A percentile compares a stretch with the other conserved stretches of the same genome.
Evolutionary conservation across 1,140 invertebrate species (phyloP).

Genomic region (Brachionus sp.): DNA sequence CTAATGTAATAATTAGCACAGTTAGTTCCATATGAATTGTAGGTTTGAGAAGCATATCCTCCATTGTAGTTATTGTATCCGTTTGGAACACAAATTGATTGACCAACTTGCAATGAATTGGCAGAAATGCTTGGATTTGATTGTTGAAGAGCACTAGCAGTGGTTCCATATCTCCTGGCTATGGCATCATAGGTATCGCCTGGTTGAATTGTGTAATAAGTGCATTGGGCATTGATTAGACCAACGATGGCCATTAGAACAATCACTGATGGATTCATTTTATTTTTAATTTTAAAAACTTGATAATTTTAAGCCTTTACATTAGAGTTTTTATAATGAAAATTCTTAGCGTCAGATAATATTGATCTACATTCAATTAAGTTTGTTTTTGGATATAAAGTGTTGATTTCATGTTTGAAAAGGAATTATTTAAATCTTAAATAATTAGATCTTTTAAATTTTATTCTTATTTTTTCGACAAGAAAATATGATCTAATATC

Average conservation of each 20-base stretch:
- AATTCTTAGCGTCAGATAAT: no score
- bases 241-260: neutral
- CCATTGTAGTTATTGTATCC: no score
- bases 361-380: no score
- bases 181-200: neutral
- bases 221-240: neutral
- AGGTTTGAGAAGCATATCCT: neutral
- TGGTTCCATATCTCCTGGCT: neutral
- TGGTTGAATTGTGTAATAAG: neutral
- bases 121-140: neutral
- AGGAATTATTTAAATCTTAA: no score
- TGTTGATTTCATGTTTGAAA: no score
- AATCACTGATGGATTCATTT: neutral
- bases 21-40: neutral
- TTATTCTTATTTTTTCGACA: no score
- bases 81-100: neutral
- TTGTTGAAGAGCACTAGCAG: neutral
- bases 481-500: no score
- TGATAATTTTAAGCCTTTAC: no score
- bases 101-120: neutral
- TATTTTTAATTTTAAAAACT: neutral
- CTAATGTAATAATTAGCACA: neutral
- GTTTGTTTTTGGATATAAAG: no score
- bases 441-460: no score
- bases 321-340: no score